Base-by-base conservation (phyloP, 2,113 vertebrate genomes). In the Indicator maculatus region DNA sequence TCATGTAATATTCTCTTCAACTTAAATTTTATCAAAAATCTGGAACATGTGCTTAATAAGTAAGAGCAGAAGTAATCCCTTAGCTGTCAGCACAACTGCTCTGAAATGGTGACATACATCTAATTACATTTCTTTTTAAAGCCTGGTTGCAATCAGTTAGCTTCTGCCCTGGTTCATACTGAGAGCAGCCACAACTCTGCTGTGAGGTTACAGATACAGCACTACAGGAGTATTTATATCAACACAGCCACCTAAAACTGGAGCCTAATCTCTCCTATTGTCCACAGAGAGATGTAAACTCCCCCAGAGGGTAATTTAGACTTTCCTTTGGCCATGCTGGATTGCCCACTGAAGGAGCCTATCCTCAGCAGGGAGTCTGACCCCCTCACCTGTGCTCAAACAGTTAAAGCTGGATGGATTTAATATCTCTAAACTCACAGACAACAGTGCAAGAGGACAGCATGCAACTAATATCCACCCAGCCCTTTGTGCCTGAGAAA, bases 1-100 rank as follows among this genome's bases (percentile, higher is more conserved):
- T 88, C 93, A 85, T 93, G 64, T 95, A 95, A 94, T 88, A 95
- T 86, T 96, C 86, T 91, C 87, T 96, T 97, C 90, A 90, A 90
- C 15, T 95, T 94, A 94, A 93, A 96, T 95, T 88, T 91, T 91
- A 92, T 95, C 58, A 93, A 96, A 95, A 94, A 95, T 93, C 66
- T 95, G 79, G 94, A 90, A 76, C 79, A 65, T 84, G 66, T 63
- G 66, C 79, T 89, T 95, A 94, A 91, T 96, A 96, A 95, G 60
- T 90, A 89, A 92, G 53, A 95, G 80, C 61, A 96, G 90, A 90
- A 96, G 93, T 93, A 96, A 96, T 96, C 82, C 96, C 86, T 47
- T 75, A 93, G 91, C 87, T 96, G 95, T 88, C 94, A 96, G 82
- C 83, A 88, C 20, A 90, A 75, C 76, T 63, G 14, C 84, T 95